Base-by-base conservation (phyloP, 2,888 invertebrate species). In the Blastobasis lacticolella region DNA sequence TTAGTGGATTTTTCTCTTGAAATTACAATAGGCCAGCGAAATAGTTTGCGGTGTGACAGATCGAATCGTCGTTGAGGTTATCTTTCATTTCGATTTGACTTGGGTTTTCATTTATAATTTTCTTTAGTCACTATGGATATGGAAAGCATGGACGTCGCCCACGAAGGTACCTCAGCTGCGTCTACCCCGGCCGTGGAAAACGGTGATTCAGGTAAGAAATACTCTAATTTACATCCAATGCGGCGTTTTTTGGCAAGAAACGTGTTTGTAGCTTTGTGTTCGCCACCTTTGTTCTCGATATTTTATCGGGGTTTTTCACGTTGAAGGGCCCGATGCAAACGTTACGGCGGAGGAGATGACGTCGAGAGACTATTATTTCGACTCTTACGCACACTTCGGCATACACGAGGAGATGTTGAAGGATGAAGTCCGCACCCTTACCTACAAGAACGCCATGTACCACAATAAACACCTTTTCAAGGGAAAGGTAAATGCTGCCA, bases 391-490 rank as follows among this genome's bases (percentile, higher is more conserved):
- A 49, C 99, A 99, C 88, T 99, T 99, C 82, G 99, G 99, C 46
- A 99, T 99, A 68, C 99, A 99, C 77, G 99, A 99, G 89, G 99
- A 99, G 88, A 99, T 99, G 99, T 88, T 99, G 57, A 99, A 99
- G 85, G 99, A 99, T 81, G 99, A 99, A 91, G 98, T 99, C 38
- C 92, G 99, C 51, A 99, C 99, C 10, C 90, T 97, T 57, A 99
- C 99, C 1, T 99, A 99, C 82, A 93, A 98, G 51, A 99, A 99
- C 78, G 97, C 99, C 8, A 99, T 99, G 96, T 97, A 97, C 76
- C 98, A 99, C 89, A 99, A 99, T 86, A 97, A 96, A 87, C 99
- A 99, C 86, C 90, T 99, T 56, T 99, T 99, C 83, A 95, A 95
- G 68, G 94, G 93, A 56, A 95, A 94, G 90, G 91, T 91, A 74